Conservation (phyloP, 2,888 invertebrate species). For the Cryptocheilus praepositus region DNA sequence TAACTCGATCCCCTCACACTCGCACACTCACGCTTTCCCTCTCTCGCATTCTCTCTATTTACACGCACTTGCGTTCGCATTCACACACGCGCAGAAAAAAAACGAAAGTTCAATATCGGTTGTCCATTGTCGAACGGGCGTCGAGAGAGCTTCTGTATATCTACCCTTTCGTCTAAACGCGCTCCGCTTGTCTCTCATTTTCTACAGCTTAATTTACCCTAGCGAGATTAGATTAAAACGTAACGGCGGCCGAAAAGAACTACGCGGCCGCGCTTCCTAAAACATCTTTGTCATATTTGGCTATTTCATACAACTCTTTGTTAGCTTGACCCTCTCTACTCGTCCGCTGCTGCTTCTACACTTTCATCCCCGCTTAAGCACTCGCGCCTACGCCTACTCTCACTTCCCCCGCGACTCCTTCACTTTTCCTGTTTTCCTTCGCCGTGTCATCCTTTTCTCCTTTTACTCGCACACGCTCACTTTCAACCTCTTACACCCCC, state of each 20-base stretch:
- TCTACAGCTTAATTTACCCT: slow-evolving; percentile 49
- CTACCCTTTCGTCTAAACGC: slow-evolving; percentile 21
- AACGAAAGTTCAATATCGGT: not conserved
- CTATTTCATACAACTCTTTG: slow-evolving; percentile 61
- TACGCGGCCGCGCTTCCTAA: slow-evolving; percentile 55
- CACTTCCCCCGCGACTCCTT: slow-evolving; percentile 14
- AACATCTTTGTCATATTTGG: slow-evolving; percentile 70
- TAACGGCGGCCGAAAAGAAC: slow-evolving; percentile 51
- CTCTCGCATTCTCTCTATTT: slow-evolving; percentile 53
- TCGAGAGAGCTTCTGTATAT: slow-evolving; percentile 17
- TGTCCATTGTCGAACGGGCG: slow-evolving; percentile 5
- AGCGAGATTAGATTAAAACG: slow-evolving; percentile 63
- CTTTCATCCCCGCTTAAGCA: not conserved
- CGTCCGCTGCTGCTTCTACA: not conserved
- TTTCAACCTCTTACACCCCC: too few relatives aligned
- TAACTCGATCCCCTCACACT: not conserved
- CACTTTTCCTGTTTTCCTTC: slow-evolving; percentile 21
- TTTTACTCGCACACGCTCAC: not conserved
- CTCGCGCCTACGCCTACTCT: not conserved
- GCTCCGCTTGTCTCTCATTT: not conserved
- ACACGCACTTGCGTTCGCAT: slow-evolving; percentile 54
- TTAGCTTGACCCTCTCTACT: slow-evolving; percentile 12
- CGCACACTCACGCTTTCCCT: slow-evolving; percentile 16
- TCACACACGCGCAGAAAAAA: slow-evolving; percentile 8
- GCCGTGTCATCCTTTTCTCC: slow-evolving; percentile 37